phyloP scores from a whole-genome alignment of 2,888 invertebrate genomes.

The Caenorhabditis sp. region DNA sequence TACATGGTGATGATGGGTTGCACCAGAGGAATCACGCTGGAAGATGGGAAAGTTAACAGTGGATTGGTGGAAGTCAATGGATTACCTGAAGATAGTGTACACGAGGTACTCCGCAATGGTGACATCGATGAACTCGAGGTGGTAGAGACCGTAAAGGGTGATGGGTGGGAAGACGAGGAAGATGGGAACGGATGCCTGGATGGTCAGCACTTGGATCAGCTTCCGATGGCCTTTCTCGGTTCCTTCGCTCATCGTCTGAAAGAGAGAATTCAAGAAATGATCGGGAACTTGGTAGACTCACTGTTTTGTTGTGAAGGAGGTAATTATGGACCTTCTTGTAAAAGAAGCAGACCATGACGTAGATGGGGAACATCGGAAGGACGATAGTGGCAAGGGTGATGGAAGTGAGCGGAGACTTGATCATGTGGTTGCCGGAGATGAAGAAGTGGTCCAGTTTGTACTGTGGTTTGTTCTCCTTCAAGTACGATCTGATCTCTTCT shows the following conservation, averaged over 20 bases:
- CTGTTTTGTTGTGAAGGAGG: slow-evolving; percentile 47
- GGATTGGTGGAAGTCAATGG: too few species aligned
- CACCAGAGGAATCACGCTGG: slow-evolving; percentile 67
- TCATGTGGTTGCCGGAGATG: slow-evolving; percentile 73
- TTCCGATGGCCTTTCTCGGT: slow-evolving; percentile 60
- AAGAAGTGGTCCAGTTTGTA: slow-evolving; percentile 57
- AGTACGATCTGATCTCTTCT: slow-evolving; percentile 62
- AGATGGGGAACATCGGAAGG: slow-evolving; percentile 76
- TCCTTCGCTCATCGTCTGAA: slow-evolving; percentile 63
- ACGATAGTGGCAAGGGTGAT: slow-evolving; percentile 72
- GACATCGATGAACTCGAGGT: slow-evolving; percentile 70
- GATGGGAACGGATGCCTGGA: slow-evolving; percentile 74
- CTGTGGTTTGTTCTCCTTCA: slow-evolving; percentile 58
- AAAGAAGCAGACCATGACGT: slow-evolving; percentile 69
- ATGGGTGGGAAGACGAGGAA: slow-evolving; percentile 76
- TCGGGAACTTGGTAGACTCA: background rate
- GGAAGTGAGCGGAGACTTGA: slow-evolving; percentile 68
- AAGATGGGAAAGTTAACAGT: slow-evolving; percentile 2
- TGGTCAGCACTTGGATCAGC: slow-evolving; percentile 69
- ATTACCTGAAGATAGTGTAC: slow-evolving; percentile 72
- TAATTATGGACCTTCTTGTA: slow-evolving; percentile 68
- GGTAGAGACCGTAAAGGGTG: slow-evolving; percentile 71
- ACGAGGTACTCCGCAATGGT: slow-evolving; percentile 71
- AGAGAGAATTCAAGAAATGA: background rate
- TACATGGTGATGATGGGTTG: slow-evolving; percentile 69